Evolutionary conservation across 1,140 invertebrate genomes (phyloP), one percentile per base, ranked within the genome.

Genomic region (Bicyclus anynana): DNA sequence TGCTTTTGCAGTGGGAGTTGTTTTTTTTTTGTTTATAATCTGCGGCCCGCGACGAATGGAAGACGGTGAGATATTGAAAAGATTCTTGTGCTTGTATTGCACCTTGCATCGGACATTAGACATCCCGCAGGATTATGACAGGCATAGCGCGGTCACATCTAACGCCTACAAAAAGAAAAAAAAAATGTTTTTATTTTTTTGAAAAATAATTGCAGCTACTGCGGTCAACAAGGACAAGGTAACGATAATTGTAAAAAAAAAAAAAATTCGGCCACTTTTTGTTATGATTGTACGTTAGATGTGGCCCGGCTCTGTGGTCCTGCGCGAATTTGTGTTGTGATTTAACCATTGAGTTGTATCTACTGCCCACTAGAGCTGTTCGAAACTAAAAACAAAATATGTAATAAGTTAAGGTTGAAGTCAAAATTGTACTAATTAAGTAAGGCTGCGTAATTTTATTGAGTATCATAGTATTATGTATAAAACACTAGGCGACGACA

Each of bases 121-220:
- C 59, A 56, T 46, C 69, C 72, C 72, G 72, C 72, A 75, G 72
- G 68, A 49, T 75, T 59, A 75, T 75, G 72, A 75, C 72, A 75
- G 69, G 69, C 67, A 59, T 62, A 65, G 55, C 56, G 53, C 58
- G 61, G 54, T 62, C 63, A 65, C 57, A 69, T 58, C 59, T 60
- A 53, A 48, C 40, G 21, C 9, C 14, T 14, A 38, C 12, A n/a
- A n/a, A n/a, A n/a, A n/a, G n/a, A n/a, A n/a, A n/a, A n/a, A n/a
- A n/a, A n/a, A n/a, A n/a, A n/a, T n/a, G n/a, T n/a, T n/a, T n/a
- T n/a, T n/a, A n/a, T n/a, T n/a, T n/a, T n/a, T n/a, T n/a, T n/a
- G n/a, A n/a, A n/a, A n/a, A n/a, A n/a, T n/a, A n/a, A n/a, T n/a
- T n/a, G 17, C 17, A 12, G 10, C 16, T 17, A 13, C 37, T 3